These are phyloP conservation scores for Mycalesis mineus DNA, from an alignment of 2,888 invertebrate species.

Conservation along the genomic window DNA sequence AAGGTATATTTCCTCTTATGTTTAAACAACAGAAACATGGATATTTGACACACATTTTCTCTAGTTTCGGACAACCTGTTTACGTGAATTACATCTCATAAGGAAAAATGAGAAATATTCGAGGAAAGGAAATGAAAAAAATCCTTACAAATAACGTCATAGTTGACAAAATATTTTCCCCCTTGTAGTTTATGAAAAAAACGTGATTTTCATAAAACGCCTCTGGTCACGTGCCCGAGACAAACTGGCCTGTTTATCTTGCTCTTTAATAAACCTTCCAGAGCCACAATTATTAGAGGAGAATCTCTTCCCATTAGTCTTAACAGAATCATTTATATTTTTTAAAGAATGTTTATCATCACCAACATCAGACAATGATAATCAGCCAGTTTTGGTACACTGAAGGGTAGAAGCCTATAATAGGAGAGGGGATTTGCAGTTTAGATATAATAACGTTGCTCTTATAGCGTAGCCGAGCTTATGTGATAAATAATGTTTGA, in stretches of 20 bases:
- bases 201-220: constrained; percentile 14
- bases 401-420: no score
- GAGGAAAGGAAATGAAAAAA: constrained; percentile 4
- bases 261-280: constrained; percentile 1
- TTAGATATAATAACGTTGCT: no score
- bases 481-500: no score
- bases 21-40: no score
- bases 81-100: not conserved
- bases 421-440: no score
- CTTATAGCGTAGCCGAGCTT: no score
- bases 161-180: constrained; percentile 11
- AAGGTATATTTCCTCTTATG: no score
- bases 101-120: constrained; percentile 4
- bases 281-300: not conserved
- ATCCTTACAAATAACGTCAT: constrained; percentile 4
- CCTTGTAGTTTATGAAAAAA: constrained; percentile 9
- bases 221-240: constrained; percentile 7
- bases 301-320: no score
- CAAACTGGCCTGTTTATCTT: constrained; percentile 10
- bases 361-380: no score
- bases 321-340: no score
- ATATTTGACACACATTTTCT: not conserved
- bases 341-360: no score
- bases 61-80: not conserved
- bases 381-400: no score